A percentile compares a stretch with the other conserved stretches of the same genome.
phyloP scores from a whole-genome alignment of 2,113 vertebrate genomes.

The Xerus inauris region DNA sequence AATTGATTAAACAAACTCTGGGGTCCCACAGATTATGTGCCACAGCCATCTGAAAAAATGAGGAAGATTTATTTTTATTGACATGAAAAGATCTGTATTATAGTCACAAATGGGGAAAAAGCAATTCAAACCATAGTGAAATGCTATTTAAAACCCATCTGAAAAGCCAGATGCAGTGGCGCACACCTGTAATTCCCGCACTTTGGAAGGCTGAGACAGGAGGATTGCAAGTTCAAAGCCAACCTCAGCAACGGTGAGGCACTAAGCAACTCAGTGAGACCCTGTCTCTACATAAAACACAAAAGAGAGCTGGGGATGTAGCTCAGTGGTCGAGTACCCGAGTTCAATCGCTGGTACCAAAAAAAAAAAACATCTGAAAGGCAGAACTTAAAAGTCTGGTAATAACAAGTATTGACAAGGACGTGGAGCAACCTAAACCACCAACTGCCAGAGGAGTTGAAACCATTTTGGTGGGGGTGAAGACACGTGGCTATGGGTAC shows the following conservation, averaged over 20 bases:
- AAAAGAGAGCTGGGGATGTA: too few species aligned
- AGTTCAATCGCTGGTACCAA: too few species aligned
- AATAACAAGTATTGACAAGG: neutral
- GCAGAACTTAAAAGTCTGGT: neutral
- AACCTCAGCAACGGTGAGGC: too few species aligned
- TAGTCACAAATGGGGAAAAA: neutral
- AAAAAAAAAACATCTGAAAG: neutral
- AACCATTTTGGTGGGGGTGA: neutral
- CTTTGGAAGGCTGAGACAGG: too few species aligned
- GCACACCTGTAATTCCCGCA: too few species aligned
- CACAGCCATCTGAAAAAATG: too few species aligned
- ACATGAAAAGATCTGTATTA: neutral
- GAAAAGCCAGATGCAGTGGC: too few species aligned
- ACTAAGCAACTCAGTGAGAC: too few species aligned
- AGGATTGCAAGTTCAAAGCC: too few species aligned
- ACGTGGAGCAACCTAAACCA: neutral
- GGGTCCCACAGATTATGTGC: too few species aligned
- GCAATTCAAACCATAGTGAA: neutral
- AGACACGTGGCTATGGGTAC: fast-evolving
- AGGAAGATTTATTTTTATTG: neutral
- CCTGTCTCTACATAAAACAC: too few species aligned
- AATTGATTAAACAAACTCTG: fast-evolving
- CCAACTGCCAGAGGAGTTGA: fast-evolving
- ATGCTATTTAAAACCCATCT: neutral
- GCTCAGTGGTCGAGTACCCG: too few species aligned